These are phyloP conservation scores for Blera fallax DNA, from an alignment of 2,888 invertebrate species.

Conservation along the genomic window DNA sequence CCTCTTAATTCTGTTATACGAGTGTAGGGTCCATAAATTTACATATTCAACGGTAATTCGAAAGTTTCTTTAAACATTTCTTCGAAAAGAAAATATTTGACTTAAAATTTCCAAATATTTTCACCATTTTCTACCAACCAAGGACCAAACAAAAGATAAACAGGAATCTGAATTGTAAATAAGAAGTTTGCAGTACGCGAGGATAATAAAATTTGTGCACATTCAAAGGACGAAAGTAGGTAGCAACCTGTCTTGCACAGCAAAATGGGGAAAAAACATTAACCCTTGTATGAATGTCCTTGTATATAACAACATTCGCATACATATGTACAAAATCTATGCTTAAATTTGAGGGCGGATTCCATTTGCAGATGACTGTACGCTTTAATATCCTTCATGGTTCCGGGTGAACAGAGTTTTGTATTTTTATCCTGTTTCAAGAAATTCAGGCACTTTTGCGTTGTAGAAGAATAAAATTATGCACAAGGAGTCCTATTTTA, in stretches of 20 bases:
- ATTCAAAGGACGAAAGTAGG: background rate
- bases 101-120: background rate
- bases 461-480: too few species aligned
- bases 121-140: background rate
- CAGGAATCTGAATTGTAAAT: background rate
- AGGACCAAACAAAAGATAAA: background rate
- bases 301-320: too few species aligned
- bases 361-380: too few species aligned
- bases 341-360: too few species aligned
- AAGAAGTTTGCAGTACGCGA: background rate
- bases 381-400: too few species aligned
- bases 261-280: background rate
- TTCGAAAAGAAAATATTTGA: background rate
- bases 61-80: too few species aligned
- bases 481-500: too few species aligned
- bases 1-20: too few species aligned
- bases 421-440: too few species aligned
- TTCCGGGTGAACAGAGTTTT: too few species aligned
- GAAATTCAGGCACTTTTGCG: too few species aligned
- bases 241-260: background rate
- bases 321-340: too few species aligned
- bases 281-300: background rate
- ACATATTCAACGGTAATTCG: background rate
- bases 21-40: background rate
- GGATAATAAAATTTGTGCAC: background rate